Evolutionary conservation across 2,113 vertebrate genomes (phyloP).

Genomic region (Fukomys damarensis): DNA sequence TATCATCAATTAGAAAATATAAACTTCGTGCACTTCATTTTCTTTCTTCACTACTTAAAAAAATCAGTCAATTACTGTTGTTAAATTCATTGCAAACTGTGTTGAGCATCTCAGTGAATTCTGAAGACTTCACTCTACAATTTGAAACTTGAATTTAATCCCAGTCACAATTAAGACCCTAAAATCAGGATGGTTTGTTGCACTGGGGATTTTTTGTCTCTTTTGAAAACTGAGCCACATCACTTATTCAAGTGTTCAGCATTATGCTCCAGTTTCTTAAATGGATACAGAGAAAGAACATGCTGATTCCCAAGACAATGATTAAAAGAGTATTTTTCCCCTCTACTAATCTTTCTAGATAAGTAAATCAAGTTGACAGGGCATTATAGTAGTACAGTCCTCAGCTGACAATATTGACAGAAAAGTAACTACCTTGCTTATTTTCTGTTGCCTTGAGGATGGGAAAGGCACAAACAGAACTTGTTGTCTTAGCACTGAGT

Average conservation of each 20-base stretch:
- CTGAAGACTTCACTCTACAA: neutral
- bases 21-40: neutral
- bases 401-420: slow-evolving; percentile 48
- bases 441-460: slow-evolving; percentile 64
- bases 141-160: neutral
- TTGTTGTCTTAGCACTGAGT: slow-evolving; percentile 28
- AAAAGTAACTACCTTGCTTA: slow-evolving; percentile 57
- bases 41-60: slow-evolving; percentile 20
- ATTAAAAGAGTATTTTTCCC: slow-evolving; percentile 34
- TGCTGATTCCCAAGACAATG: slow-evolving; percentile 16
- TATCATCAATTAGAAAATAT: slow-evolving; percentile 27
- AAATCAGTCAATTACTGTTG: neutral
- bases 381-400: neutral
- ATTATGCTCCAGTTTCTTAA: neutral
- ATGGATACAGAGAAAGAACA: slow-evolving; percentile 51
- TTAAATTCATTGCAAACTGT: neutral
- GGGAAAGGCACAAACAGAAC: slow-evolving; percentile 35
- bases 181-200: slow-evolving; percentile 35
- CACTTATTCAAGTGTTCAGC: neutral
- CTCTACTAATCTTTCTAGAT: neutral
- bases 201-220: slow-evolving; percentile 19
- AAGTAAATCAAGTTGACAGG: slow-evolving; percentile 63
- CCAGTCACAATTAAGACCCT: neutral
- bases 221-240: slow-evolving; percentile 32
- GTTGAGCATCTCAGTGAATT: neutral